Evolutionary conservation across 2,888 invertebrate species (phyloP), one percentile per base, ranked within the genome.

Genomic region (Drosophila prostipennis): DNA sequence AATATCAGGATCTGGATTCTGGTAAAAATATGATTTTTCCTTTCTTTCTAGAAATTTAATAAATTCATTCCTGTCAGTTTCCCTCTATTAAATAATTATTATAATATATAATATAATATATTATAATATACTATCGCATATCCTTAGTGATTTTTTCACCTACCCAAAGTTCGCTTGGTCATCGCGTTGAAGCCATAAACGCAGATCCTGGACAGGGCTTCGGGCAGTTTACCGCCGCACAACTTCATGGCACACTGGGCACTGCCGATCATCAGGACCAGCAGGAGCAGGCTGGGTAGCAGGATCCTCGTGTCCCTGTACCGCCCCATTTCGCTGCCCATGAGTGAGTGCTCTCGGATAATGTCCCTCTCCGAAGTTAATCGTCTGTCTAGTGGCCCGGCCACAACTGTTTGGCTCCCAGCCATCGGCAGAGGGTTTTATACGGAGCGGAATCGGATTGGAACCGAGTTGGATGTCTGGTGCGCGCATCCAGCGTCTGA

Each of bases 161-260:
- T 53, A 87, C 83, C 65, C 10, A 53, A 46, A 45, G 42, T 46
- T 4, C 80, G 70, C 42, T 87, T 90, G 4, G 77, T 39, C 56
- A 81, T 84, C 8, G 52, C 39, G 8, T 79, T 81, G 42, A 72
- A 90, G 16, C 90, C 89, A 29, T 79, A 61, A 0, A 36, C 10
- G 36, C 90, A 90, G 4, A 88, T 53, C 7, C 34, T 42, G 6
- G 58, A 59, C 23, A 90, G 46, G 2, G 77, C 60, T 1, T 87
- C 73, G 37, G 79, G 59, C 36, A 90, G 42, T 0, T 74, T 54
- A 0, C 49, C 19, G 26, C 90, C 90, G 26, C 90, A 90, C 37
- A 81, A 37, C 0, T 34, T 70, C 16, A 70, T 34, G 6, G 34
- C 40, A n/a, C 16, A 13, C 2, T 36, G 19, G 55, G 49, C 6